These are phyloP conservation scores for Drosophila infuscata DNA, from an alignment of 2,888 invertebrate species.

Conservation along the genomic window DNA sequence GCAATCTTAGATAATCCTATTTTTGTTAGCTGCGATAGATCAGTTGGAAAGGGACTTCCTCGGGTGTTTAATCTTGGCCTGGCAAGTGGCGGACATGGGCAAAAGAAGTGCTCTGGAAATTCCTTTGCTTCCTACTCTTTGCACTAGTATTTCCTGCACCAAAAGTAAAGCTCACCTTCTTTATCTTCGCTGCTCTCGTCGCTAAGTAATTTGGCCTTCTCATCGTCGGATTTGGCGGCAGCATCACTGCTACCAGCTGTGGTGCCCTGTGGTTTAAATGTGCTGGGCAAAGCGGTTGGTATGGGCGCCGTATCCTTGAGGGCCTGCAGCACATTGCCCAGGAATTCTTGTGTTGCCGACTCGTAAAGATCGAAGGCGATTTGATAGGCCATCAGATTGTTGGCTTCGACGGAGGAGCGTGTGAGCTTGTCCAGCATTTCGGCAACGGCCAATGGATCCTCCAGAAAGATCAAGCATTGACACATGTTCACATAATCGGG, in stretches of 20 bases:
- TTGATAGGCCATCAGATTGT: constrained; percentile 98
- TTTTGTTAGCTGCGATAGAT: neutral
- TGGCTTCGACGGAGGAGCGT: constrained; percentile 90
- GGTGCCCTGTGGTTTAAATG: constrained; percentile 90
- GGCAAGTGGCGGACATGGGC: too few species aligned
- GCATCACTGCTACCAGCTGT: constrained; percentile 44
- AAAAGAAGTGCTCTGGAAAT: neutral
- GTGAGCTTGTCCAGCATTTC: constrained; percentile 96
- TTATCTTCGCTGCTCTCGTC: constrained; percentile 86
- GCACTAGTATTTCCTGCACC: neutral
- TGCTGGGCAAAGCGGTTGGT: constrained; percentile 90
- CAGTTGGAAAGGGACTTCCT: neutral
- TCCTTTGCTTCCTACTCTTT: neutral
- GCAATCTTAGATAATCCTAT: neutral
- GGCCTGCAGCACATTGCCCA: constrained; percentile 94
- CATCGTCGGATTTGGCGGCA: constrained; percentile 79
- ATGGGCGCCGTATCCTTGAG: constrained; percentile 93
- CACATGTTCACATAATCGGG: constrained; percentile 99
- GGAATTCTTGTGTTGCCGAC: constrained; percentile 98
- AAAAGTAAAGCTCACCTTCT: constrained; percentile 78
- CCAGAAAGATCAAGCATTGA: constrained; percentile 98
- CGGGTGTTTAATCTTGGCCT: too few species aligned
- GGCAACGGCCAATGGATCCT: constrained; percentile 96
- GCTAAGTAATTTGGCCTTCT: constrained; percentile 58
- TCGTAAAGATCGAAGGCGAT: constrained; percentile 99